Conservation (phyloP, 2,113 vertebrate species). For the Salvator merianae region DNA sequence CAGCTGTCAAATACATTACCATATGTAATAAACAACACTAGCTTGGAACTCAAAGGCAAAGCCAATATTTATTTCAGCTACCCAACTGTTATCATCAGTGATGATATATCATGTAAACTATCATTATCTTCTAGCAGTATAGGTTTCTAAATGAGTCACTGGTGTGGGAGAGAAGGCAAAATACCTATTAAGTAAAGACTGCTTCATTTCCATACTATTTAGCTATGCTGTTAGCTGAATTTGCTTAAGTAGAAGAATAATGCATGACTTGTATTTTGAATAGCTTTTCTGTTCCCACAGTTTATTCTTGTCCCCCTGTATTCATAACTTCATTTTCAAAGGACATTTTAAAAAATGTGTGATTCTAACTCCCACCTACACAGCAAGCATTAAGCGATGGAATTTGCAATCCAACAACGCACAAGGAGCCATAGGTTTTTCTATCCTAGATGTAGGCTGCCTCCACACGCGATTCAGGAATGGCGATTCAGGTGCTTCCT, state of each 20-base stretch:
- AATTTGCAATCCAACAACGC: too few species aligned
- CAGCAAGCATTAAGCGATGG: too few species aligned
- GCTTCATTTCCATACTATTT: neutral
- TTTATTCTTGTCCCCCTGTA: neutral
- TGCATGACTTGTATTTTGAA: neutral
- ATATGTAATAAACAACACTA: neutral
- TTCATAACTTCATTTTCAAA: neutral
- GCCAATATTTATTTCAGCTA: neutral
- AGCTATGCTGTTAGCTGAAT: neutral
- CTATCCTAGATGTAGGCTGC: too few species aligned
- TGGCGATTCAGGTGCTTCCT: neutral
- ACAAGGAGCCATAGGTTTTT: neutral
- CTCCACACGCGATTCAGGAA: too few species aligned
- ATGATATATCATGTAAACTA: neutral
- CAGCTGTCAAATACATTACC: too few species aligned
- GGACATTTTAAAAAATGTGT: too few species aligned
- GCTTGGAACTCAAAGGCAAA: neutral
- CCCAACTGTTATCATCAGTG: neutral
- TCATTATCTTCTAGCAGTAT: neutral
- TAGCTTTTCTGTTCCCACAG: too few species aligned
- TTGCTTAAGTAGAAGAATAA: neutral
- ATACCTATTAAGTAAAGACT: constrained; percentile 24
- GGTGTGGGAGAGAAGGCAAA: neutral
- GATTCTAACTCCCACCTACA: too few species aligned
- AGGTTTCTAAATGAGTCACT: neutral